These are phyloP conservation scores for Takifugu rubripes DNA, from an alignment of 2,797 vertebrate species.

Conservation along the genomic window DNA sequence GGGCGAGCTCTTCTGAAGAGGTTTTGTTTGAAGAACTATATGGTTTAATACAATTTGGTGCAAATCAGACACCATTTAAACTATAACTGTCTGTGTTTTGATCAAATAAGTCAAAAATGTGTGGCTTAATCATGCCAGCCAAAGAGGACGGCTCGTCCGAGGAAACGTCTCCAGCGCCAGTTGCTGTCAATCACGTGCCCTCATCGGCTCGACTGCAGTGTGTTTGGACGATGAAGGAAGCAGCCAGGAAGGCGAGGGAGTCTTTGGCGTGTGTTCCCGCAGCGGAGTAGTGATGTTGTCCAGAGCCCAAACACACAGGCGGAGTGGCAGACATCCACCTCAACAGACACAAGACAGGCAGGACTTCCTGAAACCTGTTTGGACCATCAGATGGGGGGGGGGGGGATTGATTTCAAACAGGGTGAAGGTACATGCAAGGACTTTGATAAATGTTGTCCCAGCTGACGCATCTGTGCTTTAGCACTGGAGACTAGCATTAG, in stretches of 20 bases:
- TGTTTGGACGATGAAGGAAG: slow-evolving; percentile 32
- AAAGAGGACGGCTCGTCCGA: slow-evolving; percentile 1
- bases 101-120: too few species aligned
- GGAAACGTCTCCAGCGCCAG: not conserved
- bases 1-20: too few species aligned
- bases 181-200: slow-evolving; percentile 9
- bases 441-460: too few species aligned
- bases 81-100: too few species aligned
- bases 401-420: not conserved
- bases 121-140: not conserved
- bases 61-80: too few species aligned
- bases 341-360: not conserved
- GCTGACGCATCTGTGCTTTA: too few species aligned
- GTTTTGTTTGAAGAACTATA: too few species aligned
- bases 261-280: slow-evolving; percentile 31
- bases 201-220: not conserved
- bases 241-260: slow-evolving; percentile 19
- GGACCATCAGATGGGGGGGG: not conserved
- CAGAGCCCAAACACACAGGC: slow-evolving; percentile 36
- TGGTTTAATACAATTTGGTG: too few species aligned
- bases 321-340: slow-evolving; percentile 14
- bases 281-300: slow-evolving; percentile 45
- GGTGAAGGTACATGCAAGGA: not conserved
- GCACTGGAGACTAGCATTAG: too few species aligned
- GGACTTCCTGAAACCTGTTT: slow-evolving; percentile 19